Conservation (phyloP, 1,140 invertebrate genomes). For the Camponotus floridanus region DNA sequence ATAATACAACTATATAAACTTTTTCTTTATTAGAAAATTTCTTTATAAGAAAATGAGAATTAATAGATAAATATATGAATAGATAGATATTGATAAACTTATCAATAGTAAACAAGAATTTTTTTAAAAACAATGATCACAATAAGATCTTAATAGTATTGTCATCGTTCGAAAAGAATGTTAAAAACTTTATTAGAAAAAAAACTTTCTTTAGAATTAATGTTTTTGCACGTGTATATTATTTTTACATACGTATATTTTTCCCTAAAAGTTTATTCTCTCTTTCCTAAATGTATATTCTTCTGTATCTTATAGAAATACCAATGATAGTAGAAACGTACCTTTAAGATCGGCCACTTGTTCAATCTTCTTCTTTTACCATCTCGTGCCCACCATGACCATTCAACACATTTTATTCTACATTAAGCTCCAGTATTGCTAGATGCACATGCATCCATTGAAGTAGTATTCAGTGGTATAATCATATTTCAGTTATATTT, state of each 20-base stretch:
- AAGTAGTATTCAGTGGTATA: not conserved
- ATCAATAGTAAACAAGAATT: no score
- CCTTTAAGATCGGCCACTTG: conserved; percentile 6
- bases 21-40: not conserved
- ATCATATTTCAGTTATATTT: not conserved
- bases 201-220: not conserved
- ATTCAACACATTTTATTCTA: conserved; percentile 15
- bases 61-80: no score
- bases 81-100: no score
- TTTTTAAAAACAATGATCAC: no score
- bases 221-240: not conserved
- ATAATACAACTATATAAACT: conserved; percentile 4
- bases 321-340: conserved; percentile 12
- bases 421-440: not conserved
- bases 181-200: not conserved
- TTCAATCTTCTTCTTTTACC: not conserved
- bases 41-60: not conserved
- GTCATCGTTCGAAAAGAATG: no score
- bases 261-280: not conserved
- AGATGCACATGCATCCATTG: conserved; percentile 4
- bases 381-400: not conserved
- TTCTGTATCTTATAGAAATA: conserved; percentile 6
- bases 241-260: not conserved
- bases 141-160: no score
- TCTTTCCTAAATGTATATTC: not conserved